phyloP scores from a whole-genome alignment of 2,888 invertebrate genomes.

The Acrocyrtus sp. region DNA sequence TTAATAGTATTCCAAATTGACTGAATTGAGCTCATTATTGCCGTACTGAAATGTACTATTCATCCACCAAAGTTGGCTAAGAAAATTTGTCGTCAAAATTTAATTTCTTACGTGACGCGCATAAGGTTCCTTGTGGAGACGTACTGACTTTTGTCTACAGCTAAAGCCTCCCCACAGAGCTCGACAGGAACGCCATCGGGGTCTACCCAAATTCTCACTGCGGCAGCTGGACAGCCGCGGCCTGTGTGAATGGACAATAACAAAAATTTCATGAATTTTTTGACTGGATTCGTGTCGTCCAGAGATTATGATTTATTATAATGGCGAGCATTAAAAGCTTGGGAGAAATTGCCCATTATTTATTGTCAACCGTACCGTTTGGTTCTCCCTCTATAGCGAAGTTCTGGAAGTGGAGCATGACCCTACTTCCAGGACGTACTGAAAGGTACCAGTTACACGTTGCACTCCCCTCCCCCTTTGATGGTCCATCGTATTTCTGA shows the following conservation, averaged over 20 bases:
- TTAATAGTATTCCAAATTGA: neutral
- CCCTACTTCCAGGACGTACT: conserved; percentile 84
- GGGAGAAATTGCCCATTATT: no score
- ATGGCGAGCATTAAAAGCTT: neutral
- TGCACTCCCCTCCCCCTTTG: conserved; percentile 81
- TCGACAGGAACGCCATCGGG: conserved; percentile 83
- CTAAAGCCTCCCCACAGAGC: conserved; percentile 86
- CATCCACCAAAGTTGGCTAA: no score
- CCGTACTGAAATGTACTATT: no score
- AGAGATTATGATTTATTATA: neutral
- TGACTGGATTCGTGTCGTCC: neutral
- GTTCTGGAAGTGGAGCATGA: conserved; percentile 89
- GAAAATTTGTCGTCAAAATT: no score
- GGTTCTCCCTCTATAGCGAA: conserved; percentile 96
- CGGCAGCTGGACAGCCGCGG: conserved; percentile 92
- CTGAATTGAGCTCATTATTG: no score
- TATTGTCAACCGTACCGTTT: conserved; percentile 75
- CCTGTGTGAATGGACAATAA: conserved; percentile 68
- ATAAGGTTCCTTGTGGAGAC: conserved; percentile 87
- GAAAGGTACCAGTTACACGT: conserved; percentile 98
- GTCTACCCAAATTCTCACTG: conserved; percentile 88
- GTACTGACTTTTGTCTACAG: conserved; percentile 82
- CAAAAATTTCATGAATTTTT: neutral
- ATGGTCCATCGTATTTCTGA: conserved; percentile 86
- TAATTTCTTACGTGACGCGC: conserved; percentile 78